A percentile compares a stretch with the other conserved stretches of the same genome.
These are phyloP conservation scores for Temnopleurus reevesii DNA, from an alignment of 53 echinoderm and acorn worm species.

Conservation along the genomic window DNA sequence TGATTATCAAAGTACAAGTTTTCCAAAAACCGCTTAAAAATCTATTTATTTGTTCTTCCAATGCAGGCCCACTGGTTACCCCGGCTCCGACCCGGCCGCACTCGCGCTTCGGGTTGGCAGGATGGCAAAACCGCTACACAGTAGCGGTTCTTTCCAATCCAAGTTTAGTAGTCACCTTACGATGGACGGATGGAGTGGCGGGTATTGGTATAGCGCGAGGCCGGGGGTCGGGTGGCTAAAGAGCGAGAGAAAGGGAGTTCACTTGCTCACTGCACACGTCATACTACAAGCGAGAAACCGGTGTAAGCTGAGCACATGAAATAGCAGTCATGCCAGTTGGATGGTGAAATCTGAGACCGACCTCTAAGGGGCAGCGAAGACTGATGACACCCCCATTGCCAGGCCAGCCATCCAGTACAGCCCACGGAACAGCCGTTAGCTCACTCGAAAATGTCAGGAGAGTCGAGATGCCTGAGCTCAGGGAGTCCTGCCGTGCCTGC, in stretches of 20 bases:
- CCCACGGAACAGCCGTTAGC: constrained; percentile 31
- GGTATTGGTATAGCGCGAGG: constrained; percentile 21
- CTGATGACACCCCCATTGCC: not conserved
- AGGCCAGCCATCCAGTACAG: constrained; percentile 40
- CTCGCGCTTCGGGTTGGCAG: constrained; percentile 41
- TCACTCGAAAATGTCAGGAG: constrained; percentile 46
- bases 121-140: constrained; percentile 17
- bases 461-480: constrained; percentile 36
- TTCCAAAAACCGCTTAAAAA: not conserved
- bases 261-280: constrained; percentile 47
- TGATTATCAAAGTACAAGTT: not conserved
- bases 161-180: constrained; percentile 27
- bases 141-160: constrained; percentile 30
- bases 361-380: constrained; percentile 24
- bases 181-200: not conserved
- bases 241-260: not conserved
- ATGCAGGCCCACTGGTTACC: constrained; percentile 44
- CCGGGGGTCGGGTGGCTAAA: constrained; percentile 45
- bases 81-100: constrained; percentile 54
- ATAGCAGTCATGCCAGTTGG: constrained; percentile 57
- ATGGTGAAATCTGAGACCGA: constrained; percentile 27
- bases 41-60: constrained; percentile 10
- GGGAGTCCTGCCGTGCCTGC: constrained; percentile 30
- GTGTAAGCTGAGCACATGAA: constrained; percentile 28
- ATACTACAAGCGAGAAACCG: constrained; percentile 12